Evolutionary conservation across 1,140 invertebrate genomes (phyloP), one percentile per base, ranked within the genome.

Genomic region (Apis cerana): DNA sequence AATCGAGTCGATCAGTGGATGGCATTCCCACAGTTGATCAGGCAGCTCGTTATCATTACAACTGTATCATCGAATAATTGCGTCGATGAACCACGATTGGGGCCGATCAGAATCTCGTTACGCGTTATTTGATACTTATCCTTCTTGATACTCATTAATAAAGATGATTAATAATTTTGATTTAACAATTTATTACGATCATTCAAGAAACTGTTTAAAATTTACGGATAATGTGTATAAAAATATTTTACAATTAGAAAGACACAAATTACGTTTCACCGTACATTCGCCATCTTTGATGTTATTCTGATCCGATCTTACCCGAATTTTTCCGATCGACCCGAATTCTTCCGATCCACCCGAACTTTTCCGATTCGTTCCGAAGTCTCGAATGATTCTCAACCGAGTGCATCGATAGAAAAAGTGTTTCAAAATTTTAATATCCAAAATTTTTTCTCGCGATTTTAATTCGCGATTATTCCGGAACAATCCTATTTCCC

Each of bases 1-100:
- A 33, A 5, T 12, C n/a, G 21, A 15, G 4, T 52, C 23, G 27
- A 56, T 50, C 8, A n/a, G 19, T n/a, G n/a, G 15, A 48, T 54
- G 89, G 80, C 83, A 85, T 84, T 85, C 85, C 85, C 62, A 72
- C 83, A 83, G 76, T 91, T 90, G 80, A 74, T 90, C 85, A 75
- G 84, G 87, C 84, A 88, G 85, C 86, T 90, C 88, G 68, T 84
- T 82, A 90, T 67, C 75, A 80, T 82, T 83, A 85, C 84, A 58
- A 84, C 58, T 13, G 48, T 90, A 75, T 85, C 56, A 70, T 81
- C 12, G 23, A 75, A 76, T 54, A 43, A 54, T 71, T 67, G 78
- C 83, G 85, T 87, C 76, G 77, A 80, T 89, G 82, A 80, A 91
- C 85, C 70, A 76, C 75, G 33, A 64, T 75, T n/a, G 64, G n/a